A percentile compares a stretch with the other conserved stretches of the same genome.
These are phyloP conservation scores for Chorisops tibialis DNA, from an alignment of 2,888 invertebrate species.

Conservation along the genomic window DNA sequence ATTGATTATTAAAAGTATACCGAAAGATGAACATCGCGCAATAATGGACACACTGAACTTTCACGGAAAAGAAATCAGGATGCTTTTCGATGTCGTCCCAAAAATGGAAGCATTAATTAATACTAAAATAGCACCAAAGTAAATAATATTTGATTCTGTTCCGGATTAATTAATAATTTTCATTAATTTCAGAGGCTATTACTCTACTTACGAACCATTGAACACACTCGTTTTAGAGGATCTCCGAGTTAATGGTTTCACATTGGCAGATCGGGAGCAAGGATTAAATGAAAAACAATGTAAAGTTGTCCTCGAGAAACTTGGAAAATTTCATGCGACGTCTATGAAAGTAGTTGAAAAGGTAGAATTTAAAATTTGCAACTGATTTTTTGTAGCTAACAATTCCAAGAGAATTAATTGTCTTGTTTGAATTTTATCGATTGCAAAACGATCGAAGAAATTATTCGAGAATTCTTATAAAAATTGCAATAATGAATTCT, in stretches of 20 bases:
- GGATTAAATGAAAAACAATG: conserved; percentile 57
- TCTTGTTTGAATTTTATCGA: too few relatives aligned
- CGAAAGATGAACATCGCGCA: conserved; percentile 49
- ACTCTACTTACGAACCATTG: conserved; percentile 12
- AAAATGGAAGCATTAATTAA: conserved; percentile 51
- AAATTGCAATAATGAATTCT: neutral
- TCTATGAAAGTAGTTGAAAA: conserved; percentile 56
- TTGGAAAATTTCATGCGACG: conserved; percentile 57
- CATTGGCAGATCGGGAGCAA: conserved; percentile 53
- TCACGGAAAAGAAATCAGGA: conserved; percentile 52
- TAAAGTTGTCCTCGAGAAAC: conserved; percentile 52
- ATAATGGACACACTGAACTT: conserved; percentile 52
- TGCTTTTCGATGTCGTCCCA: conserved; percentile 51
- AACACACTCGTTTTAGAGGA: conserved; percentile 54
- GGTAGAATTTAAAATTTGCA: too few relatives aligned
- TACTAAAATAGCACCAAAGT: conserved; percentile 47
- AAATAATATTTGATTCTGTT: too few relatives aligned
- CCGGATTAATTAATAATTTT: neutral
- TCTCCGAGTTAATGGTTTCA: conserved; percentile 53
- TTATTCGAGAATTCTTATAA: too few relatives aligned
- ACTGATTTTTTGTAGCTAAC: too few relatives aligned
- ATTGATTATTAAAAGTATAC: conserved; percentile 48
- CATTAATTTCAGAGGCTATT: conserved; percentile 1
- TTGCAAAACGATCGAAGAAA: too few relatives aligned
- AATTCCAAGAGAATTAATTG: too few relatives aligned